Evolutionary conservation across 2,113 vertebrate species (phyloP).

Genomic region (Piprites chloris): DNA sequence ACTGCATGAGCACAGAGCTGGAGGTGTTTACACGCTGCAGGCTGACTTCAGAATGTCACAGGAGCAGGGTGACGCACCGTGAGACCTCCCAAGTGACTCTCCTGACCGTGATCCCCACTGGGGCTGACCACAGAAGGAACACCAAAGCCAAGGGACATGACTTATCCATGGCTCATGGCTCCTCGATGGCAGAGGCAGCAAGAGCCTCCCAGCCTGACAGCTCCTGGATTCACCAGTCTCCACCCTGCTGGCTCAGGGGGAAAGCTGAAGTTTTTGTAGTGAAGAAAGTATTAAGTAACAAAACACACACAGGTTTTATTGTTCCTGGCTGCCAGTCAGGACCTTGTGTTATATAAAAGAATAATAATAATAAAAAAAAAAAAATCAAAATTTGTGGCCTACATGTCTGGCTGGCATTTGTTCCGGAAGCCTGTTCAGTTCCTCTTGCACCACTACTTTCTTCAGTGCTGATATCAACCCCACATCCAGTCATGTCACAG

Average conservation of each 20-base stretch:
- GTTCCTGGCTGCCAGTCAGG: not conserved
- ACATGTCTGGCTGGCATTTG: not conserved
- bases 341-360: not conserved
- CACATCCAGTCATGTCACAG: not conserved
- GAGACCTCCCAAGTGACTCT: not conserved
- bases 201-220: not conserved
- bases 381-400: not conserved
- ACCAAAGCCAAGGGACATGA: not conserved
- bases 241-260: not conserved
- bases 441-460: not conserved
- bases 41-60: not conserved
- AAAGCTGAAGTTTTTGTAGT: not conserved
- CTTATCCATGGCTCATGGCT: not conserved
- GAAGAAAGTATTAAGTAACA: not conserved
- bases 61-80: not conserved
- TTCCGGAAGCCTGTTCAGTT: not conserved
- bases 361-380: not conserved
- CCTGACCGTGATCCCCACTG: not conserved
- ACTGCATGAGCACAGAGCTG: not conserved
- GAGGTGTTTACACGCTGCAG: not conserved
- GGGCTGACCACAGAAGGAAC: not conserved
- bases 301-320: not conserved
- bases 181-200: not conserved
- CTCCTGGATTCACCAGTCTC: not conserved
- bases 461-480: not conserved